These are phyloP conservation scores for Anhinga rufa DNA, from an alignment of 2,113 vertebrate species.

Conservation along the genomic window DNA sequence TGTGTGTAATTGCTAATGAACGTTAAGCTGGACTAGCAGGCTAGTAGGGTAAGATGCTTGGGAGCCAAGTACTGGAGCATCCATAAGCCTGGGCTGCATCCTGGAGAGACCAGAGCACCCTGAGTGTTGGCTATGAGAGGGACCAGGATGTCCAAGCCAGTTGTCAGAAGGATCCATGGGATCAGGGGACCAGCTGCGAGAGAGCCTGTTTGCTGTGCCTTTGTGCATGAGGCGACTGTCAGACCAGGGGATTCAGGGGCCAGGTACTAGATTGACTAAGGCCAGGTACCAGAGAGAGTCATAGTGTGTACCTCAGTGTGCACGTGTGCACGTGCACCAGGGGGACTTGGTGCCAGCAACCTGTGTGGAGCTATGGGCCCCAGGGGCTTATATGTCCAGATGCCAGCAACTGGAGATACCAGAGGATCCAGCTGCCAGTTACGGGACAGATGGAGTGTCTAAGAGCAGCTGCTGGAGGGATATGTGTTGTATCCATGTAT, in stretches of 20 bases:
- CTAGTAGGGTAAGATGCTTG: not conserved
- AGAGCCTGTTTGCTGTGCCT: not conserved
- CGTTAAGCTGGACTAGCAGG: not conserved
- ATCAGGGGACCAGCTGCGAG: not conserved
- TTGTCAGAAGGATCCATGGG: not conserved
- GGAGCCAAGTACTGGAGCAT: not conserved
- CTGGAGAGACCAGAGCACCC: not conserved
- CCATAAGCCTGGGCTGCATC: not conserved
- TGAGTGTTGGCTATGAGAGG: not conserved
- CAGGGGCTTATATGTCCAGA: not conserved
- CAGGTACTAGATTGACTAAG: not conserved
- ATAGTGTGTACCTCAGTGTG: accelerated
- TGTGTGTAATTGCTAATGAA: not conserved
- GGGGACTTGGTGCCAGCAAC: not conserved
- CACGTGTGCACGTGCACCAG: not conserved
- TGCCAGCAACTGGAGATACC: not conserved
- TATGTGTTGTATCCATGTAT: not conserved
- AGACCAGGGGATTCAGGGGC: not conserved
- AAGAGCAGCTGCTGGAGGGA: not conserved
- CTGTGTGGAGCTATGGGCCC: accelerated
- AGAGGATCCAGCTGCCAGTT: not conserved
- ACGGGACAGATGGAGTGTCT: not conserved
- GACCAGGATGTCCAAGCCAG: not conserved
- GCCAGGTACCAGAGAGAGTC: not conserved
- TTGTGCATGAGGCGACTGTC: not conserved